These are phyloP conservation scores for Melanotaenia pygmaea DNA, from an alignment of 2,797 vertebrate genomes.

Conservation along the genomic window DNA sequence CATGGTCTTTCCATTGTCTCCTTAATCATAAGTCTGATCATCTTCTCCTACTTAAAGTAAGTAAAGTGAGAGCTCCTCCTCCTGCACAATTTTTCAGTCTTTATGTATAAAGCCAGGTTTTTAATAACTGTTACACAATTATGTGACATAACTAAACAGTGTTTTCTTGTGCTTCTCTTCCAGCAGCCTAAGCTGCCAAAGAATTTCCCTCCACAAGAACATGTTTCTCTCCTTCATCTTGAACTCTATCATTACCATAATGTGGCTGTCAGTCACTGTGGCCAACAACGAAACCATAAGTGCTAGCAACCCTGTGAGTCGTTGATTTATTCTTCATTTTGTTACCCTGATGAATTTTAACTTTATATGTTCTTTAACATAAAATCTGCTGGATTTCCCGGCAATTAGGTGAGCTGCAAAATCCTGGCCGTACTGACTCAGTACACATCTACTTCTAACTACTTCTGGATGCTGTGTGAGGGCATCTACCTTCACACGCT, in stretches of 20 bases:
- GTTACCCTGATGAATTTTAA: background rate
- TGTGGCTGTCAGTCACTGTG: slow-evolving; percentile 70
- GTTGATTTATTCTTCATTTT: background rate
- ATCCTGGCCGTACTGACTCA: slow-evolving; percentile 76
- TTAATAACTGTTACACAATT: background rate
- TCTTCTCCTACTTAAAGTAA: slow-evolving; percentile 88
- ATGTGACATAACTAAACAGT: background rate
- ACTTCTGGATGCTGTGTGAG: slow-evolving; percentile 89
- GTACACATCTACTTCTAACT: slow-evolving; percentile 78
- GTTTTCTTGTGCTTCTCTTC: background rate
- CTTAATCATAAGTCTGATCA: slow-evolving; percentile 81
- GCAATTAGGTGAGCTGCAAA: slow-evolving; percentile 82
- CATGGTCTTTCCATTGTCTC: slow-evolving; percentile 83
- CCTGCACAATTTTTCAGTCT: background rate
- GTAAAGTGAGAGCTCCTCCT: slow-evolving; percentile 50
- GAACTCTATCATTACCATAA: slow-evolving; percentile 81
- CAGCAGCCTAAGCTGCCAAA: slow-evolving; percentile 87
- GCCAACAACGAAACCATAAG: slow-evolving; percentile 44
- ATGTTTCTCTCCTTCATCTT: slow-evolving; percentile 86
- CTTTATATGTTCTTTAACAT: too few relatives aligned
- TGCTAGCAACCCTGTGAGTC: slow-evolving; percentile 75
- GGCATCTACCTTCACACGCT: slow-evolving; percentile 88
- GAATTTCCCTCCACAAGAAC: slow-evolving; percentile 88
- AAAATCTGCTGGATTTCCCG: background rate
- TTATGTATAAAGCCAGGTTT: background rate